Evolutionary conservation across 2,113 vertebrate genomes (phyloP).

Genomic region (Malaclemys terrapin): DNA sequence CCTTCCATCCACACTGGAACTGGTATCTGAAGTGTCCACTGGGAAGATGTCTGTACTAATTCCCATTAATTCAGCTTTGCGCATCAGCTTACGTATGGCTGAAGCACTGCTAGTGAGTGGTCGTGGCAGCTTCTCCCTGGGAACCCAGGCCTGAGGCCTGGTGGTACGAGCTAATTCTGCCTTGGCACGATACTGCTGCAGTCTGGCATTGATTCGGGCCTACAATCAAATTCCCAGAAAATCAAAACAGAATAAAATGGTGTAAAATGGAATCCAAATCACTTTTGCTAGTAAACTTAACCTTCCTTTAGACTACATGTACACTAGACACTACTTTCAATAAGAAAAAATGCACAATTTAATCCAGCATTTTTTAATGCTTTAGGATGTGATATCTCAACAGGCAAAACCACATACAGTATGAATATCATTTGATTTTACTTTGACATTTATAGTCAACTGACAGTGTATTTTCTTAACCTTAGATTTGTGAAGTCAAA

Average conservation of each 20-base stretch:
- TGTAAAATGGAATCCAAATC: background rate
- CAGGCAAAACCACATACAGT: background rate
- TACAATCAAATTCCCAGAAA: constrained; percentile 49
- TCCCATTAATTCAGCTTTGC: constrained; percentile 98
- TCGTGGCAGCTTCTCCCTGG: constrained; percentile 94
- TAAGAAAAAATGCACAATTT: accelerated
- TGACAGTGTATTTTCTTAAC: background rate
- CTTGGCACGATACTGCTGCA: constrained; percentile 96
- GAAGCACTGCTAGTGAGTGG: constrained; percentile 97
- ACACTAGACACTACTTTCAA: accelerated
- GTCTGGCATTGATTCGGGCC: constrained; percentile 94
- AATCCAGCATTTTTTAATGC: background rate
- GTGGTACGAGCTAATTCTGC: constrained; percentile 95
- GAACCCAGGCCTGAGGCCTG: constrained; percentile 97
- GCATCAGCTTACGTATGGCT: constrained; percentile 96
- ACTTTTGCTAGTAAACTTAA: background rate
- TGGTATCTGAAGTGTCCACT: constrained; percentile 95
- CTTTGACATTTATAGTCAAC: background rate
- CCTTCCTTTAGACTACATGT: background rate
- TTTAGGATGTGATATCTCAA: accelerated
- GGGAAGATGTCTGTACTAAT: constrained; percentile 99
- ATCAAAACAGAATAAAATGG: background rate
- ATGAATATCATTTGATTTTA: background rate
- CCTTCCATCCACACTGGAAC: constrained; percentile 94
- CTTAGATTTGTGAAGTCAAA: background rate